phyloP scores from a whole-genome alignment of 2,797 vertebrate species.

The Phaenicophaeus curvirostris region DNA sequence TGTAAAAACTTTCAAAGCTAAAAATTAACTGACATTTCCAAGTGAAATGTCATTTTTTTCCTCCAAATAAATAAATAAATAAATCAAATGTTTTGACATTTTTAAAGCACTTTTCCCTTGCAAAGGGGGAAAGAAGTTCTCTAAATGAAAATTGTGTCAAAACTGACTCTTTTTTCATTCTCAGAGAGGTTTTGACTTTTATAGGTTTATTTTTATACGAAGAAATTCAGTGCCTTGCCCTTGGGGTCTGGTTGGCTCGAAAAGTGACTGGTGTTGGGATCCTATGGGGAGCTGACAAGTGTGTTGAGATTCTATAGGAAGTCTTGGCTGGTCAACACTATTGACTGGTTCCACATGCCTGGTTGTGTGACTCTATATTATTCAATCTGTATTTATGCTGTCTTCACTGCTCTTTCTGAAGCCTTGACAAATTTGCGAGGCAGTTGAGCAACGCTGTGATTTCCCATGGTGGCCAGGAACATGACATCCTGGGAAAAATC shows the following conservation, averaged over 20 bases:
- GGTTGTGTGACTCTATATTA: rapidly evolving
- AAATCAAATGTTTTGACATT: conserved; percentile 57
- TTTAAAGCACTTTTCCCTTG: conserved; percentile 43
- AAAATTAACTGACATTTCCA: conserved; percentile 70
- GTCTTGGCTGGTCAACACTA: neutral
- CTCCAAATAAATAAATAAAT: conserved; percentile 60
- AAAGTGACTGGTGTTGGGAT: neutral
- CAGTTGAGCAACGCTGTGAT: rapidly evolving
- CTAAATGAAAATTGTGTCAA: conserved; percentile 37
- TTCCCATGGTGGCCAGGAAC: neutral
- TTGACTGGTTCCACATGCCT: neutral
- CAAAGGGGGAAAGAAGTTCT: conserved; percentile 2
- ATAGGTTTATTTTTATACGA: neutral
- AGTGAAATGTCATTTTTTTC: conserved; percentile 58
- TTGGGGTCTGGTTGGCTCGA: rapidly evolving
- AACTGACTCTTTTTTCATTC: neutral
- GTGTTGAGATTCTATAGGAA: neutral
- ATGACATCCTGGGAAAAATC: rapidly evolving
- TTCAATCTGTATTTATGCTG: neutral
- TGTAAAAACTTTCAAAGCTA: conserved; percentile 49
- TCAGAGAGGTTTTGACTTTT: neutral
- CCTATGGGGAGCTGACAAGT: neutral
- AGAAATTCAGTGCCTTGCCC: neutral
- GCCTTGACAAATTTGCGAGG: neutral
- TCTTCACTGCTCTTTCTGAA: neutral